These are phyloP conservation scores for Nycticebus coucang DNA, from an alignment of 2,113 vertebrate species.

Conservation along the genomic window DNA sequence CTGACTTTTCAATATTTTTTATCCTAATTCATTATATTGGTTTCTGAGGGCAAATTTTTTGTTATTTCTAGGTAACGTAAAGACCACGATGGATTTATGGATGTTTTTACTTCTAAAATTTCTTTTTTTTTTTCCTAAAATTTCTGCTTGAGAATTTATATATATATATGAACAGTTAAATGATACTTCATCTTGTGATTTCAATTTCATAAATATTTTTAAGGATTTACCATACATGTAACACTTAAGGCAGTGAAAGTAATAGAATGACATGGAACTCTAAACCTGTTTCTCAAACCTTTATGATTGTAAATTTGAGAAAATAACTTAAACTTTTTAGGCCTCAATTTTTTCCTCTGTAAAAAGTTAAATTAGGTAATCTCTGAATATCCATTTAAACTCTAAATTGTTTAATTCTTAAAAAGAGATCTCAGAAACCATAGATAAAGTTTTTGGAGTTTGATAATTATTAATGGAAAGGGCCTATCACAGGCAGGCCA, in stretches of 20 bases:
- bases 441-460: not conserved
- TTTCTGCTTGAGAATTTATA: conserved; percentile 28
- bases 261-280: not conserved
- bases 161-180: not conserved
- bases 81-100: not conserved
- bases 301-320: conserved; percentile 8
- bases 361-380: conserved; percentile 12
- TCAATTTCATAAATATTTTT: conserved; percentile 54
- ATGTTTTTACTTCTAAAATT: conserved; percentile 37
- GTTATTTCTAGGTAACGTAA: conserved; percentile 14
- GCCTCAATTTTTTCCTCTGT: not conserved
- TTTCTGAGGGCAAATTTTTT: not conserved
- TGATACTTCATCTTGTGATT: conserved; percentile 44
- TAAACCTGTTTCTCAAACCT: conserved; percentile 32
- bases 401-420: conserved; percentile 4
- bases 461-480: not conserved
- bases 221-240: conserved; percentile 17
- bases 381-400: conserved; percentile 39
- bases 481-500: not conserved
- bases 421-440: conserved; percentile 11
- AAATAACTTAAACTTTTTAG: conserved; percentile 9
- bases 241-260: not conserved
- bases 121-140: too few species aligned
- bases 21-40: conserved; percentile 23
- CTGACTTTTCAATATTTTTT: not conserved